Base-by-base conservation (phyloP, 2,888 invertebrate species). In the Clistopyga incitator region DNA sequence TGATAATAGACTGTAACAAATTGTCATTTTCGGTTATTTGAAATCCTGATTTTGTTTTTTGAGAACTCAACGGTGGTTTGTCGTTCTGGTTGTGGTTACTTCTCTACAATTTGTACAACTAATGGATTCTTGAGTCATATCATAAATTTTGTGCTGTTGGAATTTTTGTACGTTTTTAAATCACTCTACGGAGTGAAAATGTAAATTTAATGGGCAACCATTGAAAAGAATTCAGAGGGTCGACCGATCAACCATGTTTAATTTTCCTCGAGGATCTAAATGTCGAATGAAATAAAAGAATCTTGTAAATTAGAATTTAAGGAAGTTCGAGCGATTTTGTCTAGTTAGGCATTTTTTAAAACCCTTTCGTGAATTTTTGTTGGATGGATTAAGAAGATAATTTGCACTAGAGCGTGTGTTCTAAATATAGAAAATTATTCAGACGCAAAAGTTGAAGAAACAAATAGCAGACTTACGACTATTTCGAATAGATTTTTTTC, bases 41-140 rank as follows among this genome's bases (percentile, higher is more conserved):
- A 29, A 29, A 29, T 29, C 45, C 59, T 56, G 6, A 34, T 56
- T 59, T 56, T 42, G 23, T 42, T 29, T 59, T 59, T 25, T 59
- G 83, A 81, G 79, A 88, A 84, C 83, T 86, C 52, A 78, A 81
- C 59, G 81, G 77, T 80, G 84, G 74, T 82, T 82, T 85, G 77
- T 86, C 86, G 81, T 87, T 87, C 86, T 86, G 88, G 85, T 88
- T 87, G 89, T 87, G 87, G 85, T 87, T 87, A 87, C 81, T 87
- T 87, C 84, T 86, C 84, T 86, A 83, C 85, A 75, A 45, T 88
- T 88, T 87, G 83, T 84, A 85, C 85, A 84, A 86, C 87, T 86
- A 81, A 86, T 84, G 79, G 65, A 88, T 86, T 87, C 77, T 76
- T 72, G 65, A 76, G 64, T 86, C 85, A 84, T 85, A 84, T 86